Evolutionary conservation across 2,113 vertebrate species (phyloP).

Genomic region (Heteronetta atricapilla): DNA sequence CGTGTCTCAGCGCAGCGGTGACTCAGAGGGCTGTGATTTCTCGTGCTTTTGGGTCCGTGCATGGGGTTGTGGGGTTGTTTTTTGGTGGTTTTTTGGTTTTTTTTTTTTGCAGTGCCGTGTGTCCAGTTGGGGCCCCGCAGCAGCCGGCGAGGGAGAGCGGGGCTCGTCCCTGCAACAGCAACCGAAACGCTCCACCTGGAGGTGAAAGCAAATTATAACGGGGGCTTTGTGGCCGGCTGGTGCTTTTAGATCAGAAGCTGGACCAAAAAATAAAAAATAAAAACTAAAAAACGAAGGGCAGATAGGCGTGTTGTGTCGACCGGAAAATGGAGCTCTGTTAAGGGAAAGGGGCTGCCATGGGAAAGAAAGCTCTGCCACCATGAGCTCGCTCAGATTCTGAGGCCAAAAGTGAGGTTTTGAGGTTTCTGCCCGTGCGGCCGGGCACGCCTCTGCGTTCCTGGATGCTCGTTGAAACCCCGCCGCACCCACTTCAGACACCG

Average conservation of each 20-base stretch:
- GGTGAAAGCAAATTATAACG: slow-evolving; percentile 8
- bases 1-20: fast-evolving
- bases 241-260: not conserved
- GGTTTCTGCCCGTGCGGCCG: not conserved
- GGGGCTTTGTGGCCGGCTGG: not conserved
- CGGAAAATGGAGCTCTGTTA: fast-evolving
- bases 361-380: not conserved
- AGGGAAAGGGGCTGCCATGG: fast-evolving
- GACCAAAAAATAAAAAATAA: not conserved
- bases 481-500: not conserved
- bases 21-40: not conserved
- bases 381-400: fast-evolving
- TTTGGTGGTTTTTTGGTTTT: no score
- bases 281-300: not conserved
- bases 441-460: not conserved
- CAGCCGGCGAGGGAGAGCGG: not conserved
- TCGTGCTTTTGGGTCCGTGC: not conserved
- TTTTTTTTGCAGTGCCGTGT: fast-evolving
- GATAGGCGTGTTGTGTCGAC: not conserved
- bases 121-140: not conserved
- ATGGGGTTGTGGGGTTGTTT: fast-evolving
- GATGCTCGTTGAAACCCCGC: not conserved
- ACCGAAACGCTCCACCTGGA: slow-evolving; percentile 35
- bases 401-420: fast-evolving
- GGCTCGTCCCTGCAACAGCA: not conserved